These are phyloP conservation scores for Sycophaga agraensis DNA, from an alignment of 1,140 invertebrate species.

Conservation along the genomic window DNA sequence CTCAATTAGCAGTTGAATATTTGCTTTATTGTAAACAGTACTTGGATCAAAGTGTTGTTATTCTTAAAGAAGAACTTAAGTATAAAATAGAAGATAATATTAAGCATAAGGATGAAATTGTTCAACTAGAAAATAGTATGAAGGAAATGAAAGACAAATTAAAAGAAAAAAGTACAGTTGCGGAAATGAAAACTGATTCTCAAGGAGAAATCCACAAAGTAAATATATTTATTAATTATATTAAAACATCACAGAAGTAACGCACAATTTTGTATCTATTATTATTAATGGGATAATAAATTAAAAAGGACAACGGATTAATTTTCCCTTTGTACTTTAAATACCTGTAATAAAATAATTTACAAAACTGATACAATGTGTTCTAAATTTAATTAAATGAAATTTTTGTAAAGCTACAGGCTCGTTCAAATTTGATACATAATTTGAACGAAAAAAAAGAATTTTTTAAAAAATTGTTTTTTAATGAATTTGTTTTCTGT, in stretches of 20 bases:
- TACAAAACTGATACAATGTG: too few species aligned
- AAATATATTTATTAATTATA: slow-evolving; percentile 25
- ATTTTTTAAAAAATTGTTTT: too few species aligned
- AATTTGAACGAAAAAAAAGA: too few species aligned
- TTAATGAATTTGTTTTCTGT: too few species aligned
- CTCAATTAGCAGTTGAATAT: slow-evolving; percentile 70
- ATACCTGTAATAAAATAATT: too few species aligned
- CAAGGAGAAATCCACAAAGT: slow-evolving; percentile 53
- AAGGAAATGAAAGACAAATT: slow-evolving; percentile 41
- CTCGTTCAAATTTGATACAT: too few species aligned
- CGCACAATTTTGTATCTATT: too few species aligned
- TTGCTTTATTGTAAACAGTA: slow-evolving; percentile 71
- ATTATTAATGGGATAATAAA: background rate
- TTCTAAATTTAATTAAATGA: too few species aligned
- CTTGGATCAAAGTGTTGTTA: slow-evolving; percentile 66
- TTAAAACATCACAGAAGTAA: too few species aligned
- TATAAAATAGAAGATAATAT: slow-evolving; percentile 58
- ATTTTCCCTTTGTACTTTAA: too few species aligned
- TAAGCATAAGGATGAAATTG: slow-evolving; percentile 42
- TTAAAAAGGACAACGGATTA: too few species aligned
- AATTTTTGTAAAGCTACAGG: too few species aligned
- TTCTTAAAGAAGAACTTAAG: slow-evolving; percentile 64
- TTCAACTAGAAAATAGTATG: slow-evolving; percentile 28
- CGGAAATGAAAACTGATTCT: slow-evolving; percentile 43
- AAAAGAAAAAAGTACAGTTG: slow-evolving; percentile 42